Evolutionary conservation across 2,888 invertebrate genomes (phyloP), one percentile per base, ranked within the genome.

Genomic region (Clunio marinus): DNA sequence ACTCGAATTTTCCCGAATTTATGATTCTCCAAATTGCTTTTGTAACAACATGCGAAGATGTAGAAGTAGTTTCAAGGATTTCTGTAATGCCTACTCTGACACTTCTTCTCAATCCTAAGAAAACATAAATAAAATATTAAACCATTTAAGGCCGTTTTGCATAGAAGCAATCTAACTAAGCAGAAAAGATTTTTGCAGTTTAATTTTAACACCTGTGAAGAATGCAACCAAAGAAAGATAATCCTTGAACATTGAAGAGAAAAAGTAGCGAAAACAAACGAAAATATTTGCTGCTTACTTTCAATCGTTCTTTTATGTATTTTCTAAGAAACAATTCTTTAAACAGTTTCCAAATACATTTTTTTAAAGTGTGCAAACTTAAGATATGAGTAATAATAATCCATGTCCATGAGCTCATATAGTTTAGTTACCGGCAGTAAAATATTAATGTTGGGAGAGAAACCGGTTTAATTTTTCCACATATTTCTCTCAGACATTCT

Each of bases 181-280:
- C 60, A 60, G n/a, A 4, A 25, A 41, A 41, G 24, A 41, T 24
- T 41, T 32, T 7, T 32, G 62, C 41, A 62, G 35, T 35, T 62
- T 58, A 28, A 32, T 24, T 58, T 28, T 37, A 60, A 60, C 60
- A 60, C 60, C 60, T 60, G 60, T 60, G 32, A 22, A 60, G 20
- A 32, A 32, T 32, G 10, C 32, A 8, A n/a, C n/a, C n/a, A n/a
- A n/a, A n/a, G n/a, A 32, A 15, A 41, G 41, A 41, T 41, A 13
- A 41, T 41, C 41, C 41, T 41, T 41, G 41, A 41, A 15, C 32
- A 5, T n/a, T n/a, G 41, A 41, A 41, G 41, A 10, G 41, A 41
- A 15, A n/a, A 41, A 32, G 32, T 32, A 32, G 32, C 32, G 10
- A 32, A 32, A 41, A 15, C n/a, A n/a, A n/a, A 41, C 41, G 15